Conservation (phyloP, 1,140 invertebrate genomes). For the Lasaia peninsularis region DNA sequence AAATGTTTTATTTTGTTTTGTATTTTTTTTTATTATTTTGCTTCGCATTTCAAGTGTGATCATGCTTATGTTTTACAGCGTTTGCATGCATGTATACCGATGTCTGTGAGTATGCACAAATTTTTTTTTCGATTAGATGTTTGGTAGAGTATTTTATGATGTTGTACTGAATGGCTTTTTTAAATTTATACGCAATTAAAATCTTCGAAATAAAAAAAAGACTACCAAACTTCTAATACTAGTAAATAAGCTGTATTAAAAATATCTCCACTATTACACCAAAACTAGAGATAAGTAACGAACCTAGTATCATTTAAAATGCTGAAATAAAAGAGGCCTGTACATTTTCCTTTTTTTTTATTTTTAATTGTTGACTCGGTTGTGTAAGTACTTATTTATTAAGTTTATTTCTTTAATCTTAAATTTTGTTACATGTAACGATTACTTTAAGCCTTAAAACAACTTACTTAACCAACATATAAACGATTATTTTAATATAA, state of each 20-base stretch:
- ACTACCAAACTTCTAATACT: conserved; percentile 63
- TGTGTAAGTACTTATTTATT: conserved; percentile 75
- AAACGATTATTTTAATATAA: conserved; percentile 55
- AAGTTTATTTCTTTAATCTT: conserved; percentile 64
- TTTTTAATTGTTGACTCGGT: conserved; percentile 67
- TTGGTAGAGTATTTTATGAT: conserved; percentile 51
- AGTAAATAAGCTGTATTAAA: conserved; percentile 53
- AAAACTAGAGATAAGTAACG: conserved; percentile 57
- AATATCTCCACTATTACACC: conserved; percentile 65
- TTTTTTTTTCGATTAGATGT: conserved; percentile 57
- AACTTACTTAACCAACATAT: conserved; percentile 68
- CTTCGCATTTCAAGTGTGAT: conserved; percentile 74
- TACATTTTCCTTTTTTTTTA: conserved; percentile 47
- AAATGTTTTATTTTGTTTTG: conserved; percentile 53
- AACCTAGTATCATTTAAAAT: conserved; percentile 21
- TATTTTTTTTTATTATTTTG: conserved; percentile 50
- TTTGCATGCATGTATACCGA: conserved; percentile 73
- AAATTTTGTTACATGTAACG: conserved; percentile 62
- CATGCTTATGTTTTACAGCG: conserved; percentile 70
- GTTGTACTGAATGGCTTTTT: conserved; percentile 32
- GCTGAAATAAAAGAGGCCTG: conserved; percentile 36
- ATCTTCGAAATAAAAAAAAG: conserved; percentile 16
- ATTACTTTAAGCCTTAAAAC: conserved; percentile 54
- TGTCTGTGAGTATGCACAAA: conserved; percentile 75
- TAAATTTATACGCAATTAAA: conserved; percentile 23